Percentiles rank a stretch among this genome's conserved stretches.
These are phyloP conservation scores for Acanthosepion lycidas DNA, from an alignment of 2,888 invertebrate genomes.

Conservation along the genomic window DNA sequence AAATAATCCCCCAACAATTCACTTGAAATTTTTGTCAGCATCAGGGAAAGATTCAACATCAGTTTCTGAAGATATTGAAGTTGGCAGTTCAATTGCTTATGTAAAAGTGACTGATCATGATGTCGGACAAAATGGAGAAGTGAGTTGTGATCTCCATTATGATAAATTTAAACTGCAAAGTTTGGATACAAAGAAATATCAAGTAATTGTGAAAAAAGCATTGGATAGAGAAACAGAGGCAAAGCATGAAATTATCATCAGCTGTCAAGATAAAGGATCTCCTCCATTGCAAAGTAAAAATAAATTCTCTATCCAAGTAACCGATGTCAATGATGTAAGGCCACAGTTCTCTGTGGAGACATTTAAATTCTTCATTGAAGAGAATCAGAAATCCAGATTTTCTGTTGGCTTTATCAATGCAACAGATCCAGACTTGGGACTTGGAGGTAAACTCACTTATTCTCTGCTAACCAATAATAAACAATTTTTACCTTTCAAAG, in stretches of 20 bases:
- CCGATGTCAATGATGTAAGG: conserved; percentile 6
- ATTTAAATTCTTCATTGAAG: conserved; percentile 33
- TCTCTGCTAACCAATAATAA: background rate
- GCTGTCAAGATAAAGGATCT: conserved; percentile 23
- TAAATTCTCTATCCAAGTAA: background rate
- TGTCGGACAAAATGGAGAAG: background rate
- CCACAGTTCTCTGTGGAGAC: conserved; percentile 23
- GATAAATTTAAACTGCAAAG: conserved; percentile 5
- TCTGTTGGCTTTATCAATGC: conserved; percentile 23
- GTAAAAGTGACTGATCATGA: conserved; percentile 13
- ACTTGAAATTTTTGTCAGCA: background rate
- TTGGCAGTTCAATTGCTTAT: background rate
- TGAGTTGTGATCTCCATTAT: background rate
- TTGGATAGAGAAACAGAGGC: conserved; percentile 33
- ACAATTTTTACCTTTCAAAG: background rate
- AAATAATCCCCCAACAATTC: background rate
- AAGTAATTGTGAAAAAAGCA: conserved; percentile 23
- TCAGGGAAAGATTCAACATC: background rate
- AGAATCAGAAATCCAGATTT: background rate
- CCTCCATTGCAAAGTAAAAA: background rate
- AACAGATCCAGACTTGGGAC: conserved; percentile 14
- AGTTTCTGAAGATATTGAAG: background rate
- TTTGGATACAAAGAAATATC: background rate
- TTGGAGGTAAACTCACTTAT: background rate
- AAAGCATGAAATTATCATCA: conserved; percentile 33